Evolutionary conservation across 2,113 vertebrate genomes (phyloP), one percentile per base, ranked within the genome.

Genomic region (Chaenogobius annularis): DNA sequence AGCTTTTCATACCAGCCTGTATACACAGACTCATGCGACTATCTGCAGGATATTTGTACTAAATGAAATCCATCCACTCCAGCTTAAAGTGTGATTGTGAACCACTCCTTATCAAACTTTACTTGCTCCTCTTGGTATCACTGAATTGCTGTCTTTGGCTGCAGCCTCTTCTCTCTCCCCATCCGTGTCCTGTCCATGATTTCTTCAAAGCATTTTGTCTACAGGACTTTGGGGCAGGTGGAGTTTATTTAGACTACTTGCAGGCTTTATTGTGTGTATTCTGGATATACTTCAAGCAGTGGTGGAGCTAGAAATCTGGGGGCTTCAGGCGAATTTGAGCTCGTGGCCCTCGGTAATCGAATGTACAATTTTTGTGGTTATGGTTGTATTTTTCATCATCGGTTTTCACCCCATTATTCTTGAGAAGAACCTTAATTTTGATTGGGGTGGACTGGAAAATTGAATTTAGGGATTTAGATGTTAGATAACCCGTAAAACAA

Each of bases 121-220:
- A 12, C 72, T 78, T 22, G 79, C 74, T 77, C 62, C 63, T 5
- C 46, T 58, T 76, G 66, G 76, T 82, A 75, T 79, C 78, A 56
- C 76, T 58, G 4, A 7, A 0, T 54, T 89, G 85, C 83, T 87
- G 85, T 83, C 79, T 88, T 90, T 91, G 86, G 85, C 85, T 68
- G 9, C 0, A 50, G 79, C 71, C 12, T 58, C 67, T 87, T 88
- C 85, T 86, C 54, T 58, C 68, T 66, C 63, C 73, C 37, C n/a
- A 55, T 69, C 63, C 50, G 44, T 50, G 26, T 54, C 50, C 50
- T 54, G 55, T 73, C 65, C 23, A 15, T 8, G 20, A 59, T 7
- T 78, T 81, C 72, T 58, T 31, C 23, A 22, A 22, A 26, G 46
- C 43, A 5, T 58, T 48, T 82, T 83, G 81, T 88, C 80, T 78